Evolutionary conservation across 2,888 invertebrate species (phyloP).

Genomic region (Nematopogon swammerdamellus): DNA sequence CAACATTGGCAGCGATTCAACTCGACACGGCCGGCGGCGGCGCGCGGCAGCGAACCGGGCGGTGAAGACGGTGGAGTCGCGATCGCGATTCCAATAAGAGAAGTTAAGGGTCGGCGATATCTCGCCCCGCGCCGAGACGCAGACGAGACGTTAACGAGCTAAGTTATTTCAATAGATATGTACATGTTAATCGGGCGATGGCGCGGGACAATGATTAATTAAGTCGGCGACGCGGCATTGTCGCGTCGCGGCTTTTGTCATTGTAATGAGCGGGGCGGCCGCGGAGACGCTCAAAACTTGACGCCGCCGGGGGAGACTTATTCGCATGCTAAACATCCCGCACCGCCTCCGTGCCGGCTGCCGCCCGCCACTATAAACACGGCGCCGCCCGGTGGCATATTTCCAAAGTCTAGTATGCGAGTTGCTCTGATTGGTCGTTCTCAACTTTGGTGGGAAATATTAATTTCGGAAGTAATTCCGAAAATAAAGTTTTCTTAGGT

Average conservation of each 20-base stretch:
- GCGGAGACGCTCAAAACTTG: not conserved
- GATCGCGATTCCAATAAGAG: too few species aligned
- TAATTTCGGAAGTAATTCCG: too few species aligned
- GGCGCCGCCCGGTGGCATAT: too few species aligned
- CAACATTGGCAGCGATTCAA: not conserved
- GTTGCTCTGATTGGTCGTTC: too few species aligned
- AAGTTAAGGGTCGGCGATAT: not conserved
- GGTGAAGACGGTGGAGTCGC: too few species aligned
- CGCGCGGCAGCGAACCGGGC: too few species aligned
- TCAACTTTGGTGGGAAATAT: too few species aligned
- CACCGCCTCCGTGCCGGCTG: not conserved
- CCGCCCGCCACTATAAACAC: not conserved
- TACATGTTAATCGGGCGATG: constrained; percentile 36
- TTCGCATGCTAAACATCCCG: constrained; percentile 36
- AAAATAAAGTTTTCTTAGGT: too few species aligned
- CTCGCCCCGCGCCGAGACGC: constrained; percentile 20
- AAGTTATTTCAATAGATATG: constrained; percentile 27
- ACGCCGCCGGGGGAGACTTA: constrained; percentile 15
- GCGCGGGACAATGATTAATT: constrained; percentile 45
- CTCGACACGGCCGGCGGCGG: not conserved
- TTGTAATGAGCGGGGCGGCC: constrained; percentile 33
- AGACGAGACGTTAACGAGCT: constrained; percentile 30
- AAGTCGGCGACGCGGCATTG: constrained; percentile 28
- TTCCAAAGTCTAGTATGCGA: too few species aligned
- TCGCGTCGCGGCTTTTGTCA: constrained; percentile 24